Evolutionary conservation across 35 echinoderm and acorn worm genomes (phyloP).

Genomic region (Stichopus chloronotus): DNA sequence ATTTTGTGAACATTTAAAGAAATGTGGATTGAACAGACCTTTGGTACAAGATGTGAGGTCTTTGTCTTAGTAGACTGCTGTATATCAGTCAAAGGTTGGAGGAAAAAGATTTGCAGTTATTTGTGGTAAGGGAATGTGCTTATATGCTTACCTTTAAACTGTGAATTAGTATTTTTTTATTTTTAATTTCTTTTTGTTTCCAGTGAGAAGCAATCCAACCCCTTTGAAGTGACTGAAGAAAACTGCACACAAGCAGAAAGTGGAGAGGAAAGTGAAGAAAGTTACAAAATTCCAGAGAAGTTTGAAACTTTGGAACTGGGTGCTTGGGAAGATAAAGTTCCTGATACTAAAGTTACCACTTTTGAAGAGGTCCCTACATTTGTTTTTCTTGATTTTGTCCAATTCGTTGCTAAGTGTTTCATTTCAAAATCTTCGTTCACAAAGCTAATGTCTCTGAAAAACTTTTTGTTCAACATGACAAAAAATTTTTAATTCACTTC

Average conservation of each 20-base stretch:
- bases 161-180: not conserved
- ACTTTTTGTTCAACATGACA: too few species aligned
- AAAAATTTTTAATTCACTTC: too few species aligned
- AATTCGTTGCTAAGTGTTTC: not conserved
- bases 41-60: too few species aligned
- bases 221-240: not conserved
- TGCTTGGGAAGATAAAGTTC: constrained; percentile 80
- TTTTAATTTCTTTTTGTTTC: not conserved
- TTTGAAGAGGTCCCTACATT: constrained; percentile 82
- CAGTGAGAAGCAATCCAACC: not conserved
- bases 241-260: not conserved
- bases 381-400: not conserved
- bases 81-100: too few species aligned
- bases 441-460: not conserved
- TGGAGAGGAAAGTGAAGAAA: constrained; percentile 5
- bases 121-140: too few species aligned
- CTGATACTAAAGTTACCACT: constrained; percentile 63
- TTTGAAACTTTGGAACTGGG: constrained; percentile 88
- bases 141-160: too few species aligned
- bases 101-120: too few species aligned
- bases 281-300: constrained; percentile 43
- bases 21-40: too few species aligned
- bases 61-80: too few species aligned
- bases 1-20: too few species aligned
- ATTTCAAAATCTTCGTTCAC: not conserved